Evolutionary conservation across 2,797 vertebrate species (phyloP).

Genomic region (Coreius guichenoti): DNA sequence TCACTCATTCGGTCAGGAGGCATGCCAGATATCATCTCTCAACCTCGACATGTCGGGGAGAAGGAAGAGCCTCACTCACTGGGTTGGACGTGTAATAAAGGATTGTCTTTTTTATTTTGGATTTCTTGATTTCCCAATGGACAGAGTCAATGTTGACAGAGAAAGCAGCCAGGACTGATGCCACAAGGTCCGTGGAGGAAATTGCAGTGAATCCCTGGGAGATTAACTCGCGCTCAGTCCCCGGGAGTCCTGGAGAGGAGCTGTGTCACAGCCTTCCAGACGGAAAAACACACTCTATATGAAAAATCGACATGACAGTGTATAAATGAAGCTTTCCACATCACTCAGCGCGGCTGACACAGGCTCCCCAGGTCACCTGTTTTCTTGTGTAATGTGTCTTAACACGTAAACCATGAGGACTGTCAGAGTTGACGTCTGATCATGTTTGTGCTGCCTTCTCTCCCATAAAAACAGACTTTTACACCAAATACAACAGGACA

Average conservation of each 20-base stretch:
- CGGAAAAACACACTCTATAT: conserved; percentile 23
- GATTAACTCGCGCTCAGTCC: conserved; percentile 36
- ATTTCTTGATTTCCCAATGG: conserved; percentile 35
- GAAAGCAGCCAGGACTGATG: conserved; percentile 39
- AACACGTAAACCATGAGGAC: conserved; percentile 30
- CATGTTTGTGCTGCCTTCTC: conserved; percentile 25
- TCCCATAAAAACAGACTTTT: conserved; percentile 35
- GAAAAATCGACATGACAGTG: conserved; percentile 33
- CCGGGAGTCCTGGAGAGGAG: conserved; percentile 11
- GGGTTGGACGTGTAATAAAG: conserved; percentile 49
- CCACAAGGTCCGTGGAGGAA: conserved; percentile 47
- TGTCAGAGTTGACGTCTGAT: conserved; percentile 8
- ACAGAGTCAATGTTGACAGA: conserved; percentile 36
- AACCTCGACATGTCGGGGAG: conserved; percentile 18
- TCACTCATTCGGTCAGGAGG: conserved; percentile 41
- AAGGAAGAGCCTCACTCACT: conserved; percentile 29
- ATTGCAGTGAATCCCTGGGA: conserved; percentile 54
- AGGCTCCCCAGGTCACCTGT: conserved; percentile 28
- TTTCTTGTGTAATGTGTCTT: conserved; percentile 42
- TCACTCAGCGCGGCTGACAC: conserved; percentile 36
- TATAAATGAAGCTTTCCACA: conserved; percentile 50
- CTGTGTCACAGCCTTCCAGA: conserved; percentile 26
- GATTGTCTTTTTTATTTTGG: conserved; percentile 47
- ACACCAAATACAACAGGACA: conserved; percentile 51
- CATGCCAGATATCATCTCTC: conserved; percentile 18